Conservation (phyloP, 2,797 vertebrate species). For the Arrhamphus sclerolepis region DNA sequence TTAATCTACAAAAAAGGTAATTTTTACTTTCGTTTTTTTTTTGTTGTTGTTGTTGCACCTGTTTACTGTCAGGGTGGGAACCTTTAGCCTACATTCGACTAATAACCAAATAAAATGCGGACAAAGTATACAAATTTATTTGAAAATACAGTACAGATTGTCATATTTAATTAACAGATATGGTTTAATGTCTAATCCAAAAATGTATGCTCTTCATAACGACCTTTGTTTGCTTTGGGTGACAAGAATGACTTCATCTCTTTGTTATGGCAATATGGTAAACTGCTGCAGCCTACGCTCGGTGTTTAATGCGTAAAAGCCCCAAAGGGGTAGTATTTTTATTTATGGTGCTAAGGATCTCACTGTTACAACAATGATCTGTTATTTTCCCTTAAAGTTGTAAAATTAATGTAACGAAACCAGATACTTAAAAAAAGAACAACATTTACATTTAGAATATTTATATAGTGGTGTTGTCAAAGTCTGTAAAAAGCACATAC, state of each 20-base stretch:
- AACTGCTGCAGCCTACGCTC: background rate
- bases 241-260: constrained; percentile 57
- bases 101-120: background rate
- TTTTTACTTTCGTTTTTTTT: constrained; percentile 18
- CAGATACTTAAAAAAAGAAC: background rate
- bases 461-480: background rate
- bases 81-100: background rate
- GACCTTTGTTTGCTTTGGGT: constrained; percentile 67
- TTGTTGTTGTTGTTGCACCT: constrained; percentile 51
- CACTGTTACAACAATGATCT: background rate
- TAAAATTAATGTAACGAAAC: background rate
- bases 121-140: background rate
- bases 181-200: background rate
- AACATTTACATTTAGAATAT: background rate
- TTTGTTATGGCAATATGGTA: constrained; percentile 64
- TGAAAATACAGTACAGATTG: background rate
- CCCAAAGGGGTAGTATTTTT: background rate
- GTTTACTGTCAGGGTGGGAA: constrained; percentile 38
- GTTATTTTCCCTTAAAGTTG: background rate
- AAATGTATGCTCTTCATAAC: constrained; percentile 51
- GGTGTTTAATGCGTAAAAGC: background rate
- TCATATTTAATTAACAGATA: background rate
- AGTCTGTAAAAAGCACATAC: constrained; percentile 1
- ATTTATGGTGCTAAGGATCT: background rate
- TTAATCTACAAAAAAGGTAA: constrained; percentile 80